phyloP scores from a whole-genome alignment of 2,113 vertebrate species.

The Tachycineta bicolor region DNA sequence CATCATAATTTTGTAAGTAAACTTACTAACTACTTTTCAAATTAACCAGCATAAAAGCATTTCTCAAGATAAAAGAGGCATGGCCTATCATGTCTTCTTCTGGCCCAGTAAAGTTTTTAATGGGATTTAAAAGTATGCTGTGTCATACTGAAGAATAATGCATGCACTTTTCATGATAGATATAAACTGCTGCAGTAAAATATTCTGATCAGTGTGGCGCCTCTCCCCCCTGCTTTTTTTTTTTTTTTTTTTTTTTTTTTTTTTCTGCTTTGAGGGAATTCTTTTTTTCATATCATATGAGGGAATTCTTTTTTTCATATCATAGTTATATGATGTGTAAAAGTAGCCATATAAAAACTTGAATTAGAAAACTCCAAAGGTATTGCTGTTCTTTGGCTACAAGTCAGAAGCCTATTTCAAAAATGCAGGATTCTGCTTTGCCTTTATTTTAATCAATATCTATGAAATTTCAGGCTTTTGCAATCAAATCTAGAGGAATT shows the following conservation, averaged over 20 bases:
- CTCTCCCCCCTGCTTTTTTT: too few species aligned
- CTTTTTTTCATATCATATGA: neutral
- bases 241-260: neutral
- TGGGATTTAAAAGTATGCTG: neutral
- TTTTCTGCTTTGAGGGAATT: neutral
- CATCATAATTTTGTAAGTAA: neutral
- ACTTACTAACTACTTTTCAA: neutral
- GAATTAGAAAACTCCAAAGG: neutral
- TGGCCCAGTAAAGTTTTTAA: neutral
- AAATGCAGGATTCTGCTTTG: neutral
- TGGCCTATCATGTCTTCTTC: neutral
- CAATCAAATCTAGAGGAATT: neutral
- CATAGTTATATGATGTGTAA: neutral
- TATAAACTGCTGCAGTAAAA: neutral
- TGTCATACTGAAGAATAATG: neutral
- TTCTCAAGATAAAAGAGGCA: neutral
- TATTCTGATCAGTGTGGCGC: neutral
- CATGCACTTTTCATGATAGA: neutral
- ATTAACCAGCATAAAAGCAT: neutral
- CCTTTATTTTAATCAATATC: neutral
- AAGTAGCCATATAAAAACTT: neutral
- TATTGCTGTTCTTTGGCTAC: neutral
- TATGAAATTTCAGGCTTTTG: neutral
- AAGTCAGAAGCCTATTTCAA: neutral
- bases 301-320: neutral